phyloP scores from a whole-genome alignment of 2,888 invertebrate species.

The Leptinotarsa peninsularis region DNA sequence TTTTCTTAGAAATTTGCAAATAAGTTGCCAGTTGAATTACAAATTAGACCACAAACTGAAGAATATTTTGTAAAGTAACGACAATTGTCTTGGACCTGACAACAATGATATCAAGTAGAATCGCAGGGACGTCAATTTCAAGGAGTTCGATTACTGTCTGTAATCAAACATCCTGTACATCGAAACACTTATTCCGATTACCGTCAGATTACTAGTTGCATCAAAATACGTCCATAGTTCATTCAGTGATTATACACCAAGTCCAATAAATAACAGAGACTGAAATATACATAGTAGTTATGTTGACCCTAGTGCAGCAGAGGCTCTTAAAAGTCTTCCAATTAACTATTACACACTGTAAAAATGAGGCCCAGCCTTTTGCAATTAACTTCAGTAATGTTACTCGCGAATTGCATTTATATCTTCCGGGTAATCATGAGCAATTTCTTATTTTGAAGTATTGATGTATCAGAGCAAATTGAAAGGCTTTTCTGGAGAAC shows the following conservation, averaged over 20 bases:
- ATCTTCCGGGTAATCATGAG: constrained; percentile 54
- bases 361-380: constrained; percentile 53
- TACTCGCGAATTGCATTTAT: constrained; percentile 47
- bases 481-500: constrained; percentile 26
- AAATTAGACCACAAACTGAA: too few relatives aligned
- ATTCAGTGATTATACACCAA: constrained; percentile 44
- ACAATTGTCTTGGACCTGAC: too few relatives aligned
- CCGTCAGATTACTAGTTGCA: constrained; percentile 33
- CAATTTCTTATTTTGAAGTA: constrained; percentile 50
- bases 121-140: background rate
- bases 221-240: constrained; percentile 43
- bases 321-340: constrained; percentile 48
- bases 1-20: too few relatives aligned
- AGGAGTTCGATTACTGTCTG: constrained; percentile 3
- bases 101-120: too few relatives aligned
- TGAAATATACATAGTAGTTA: constrained; percentile 47
- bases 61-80: too few relatives aligned
- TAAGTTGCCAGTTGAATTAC: too few relatives aligned
- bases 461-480: constrained; percentile 53
- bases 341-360: constrained; percentile 47
- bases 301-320: constrained; percentile 45
- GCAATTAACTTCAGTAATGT: constrained; percentile 53
- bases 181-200: constrained; percentile 38
- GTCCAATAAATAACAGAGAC: constrained; percentile 45
- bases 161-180: constrained; percentile 31